Evolutionary conservation across 2,888 invertebrate genomes (phyloP).

Genomic region (Caenorhabditis zanzibari): DNA sequence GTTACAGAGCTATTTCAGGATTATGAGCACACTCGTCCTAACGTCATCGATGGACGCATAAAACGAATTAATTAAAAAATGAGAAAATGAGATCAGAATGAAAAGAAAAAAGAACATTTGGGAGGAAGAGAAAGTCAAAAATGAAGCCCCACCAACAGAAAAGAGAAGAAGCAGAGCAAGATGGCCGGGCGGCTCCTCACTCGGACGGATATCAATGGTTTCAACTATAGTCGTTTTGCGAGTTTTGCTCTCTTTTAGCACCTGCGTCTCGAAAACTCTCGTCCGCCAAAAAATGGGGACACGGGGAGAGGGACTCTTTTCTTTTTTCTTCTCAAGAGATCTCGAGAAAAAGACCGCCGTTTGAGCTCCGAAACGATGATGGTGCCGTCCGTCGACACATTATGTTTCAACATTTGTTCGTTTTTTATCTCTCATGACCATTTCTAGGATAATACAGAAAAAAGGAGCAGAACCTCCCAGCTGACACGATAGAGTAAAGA

Average conservation of each 20-base stretch:
- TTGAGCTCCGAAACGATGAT: constrained; percentile 27
- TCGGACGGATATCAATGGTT: constrained; percentile 64
- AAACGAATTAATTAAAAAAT: constrained; percentile 31
- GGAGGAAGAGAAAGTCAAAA: constrained; percentile 27
- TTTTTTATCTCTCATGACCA: constrained; percentile 15
- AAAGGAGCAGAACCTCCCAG: constrained; percentile 16
- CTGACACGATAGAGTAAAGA: constrained; percentile 11
- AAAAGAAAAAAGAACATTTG: constrained; percentile 22
- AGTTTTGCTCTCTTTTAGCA: constrained; percentile 62
- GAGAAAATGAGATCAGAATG: constrained; percentile 12
- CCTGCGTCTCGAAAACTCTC: constrained; percentile 58
- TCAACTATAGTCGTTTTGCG: constrained; percentile 65
- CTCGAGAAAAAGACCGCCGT: constrained; percentile 32
- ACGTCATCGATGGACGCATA: constrained; percentile 21
- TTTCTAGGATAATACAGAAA: neutral
- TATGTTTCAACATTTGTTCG: constrained; percentile 16
- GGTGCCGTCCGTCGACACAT: constrained; percentile 25
- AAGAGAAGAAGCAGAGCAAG: constrained; percentile 36
- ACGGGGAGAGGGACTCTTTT: constrained; percentile 25
- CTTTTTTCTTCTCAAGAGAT: constrained; percentile 19
- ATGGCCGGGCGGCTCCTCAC: constrained; percentile 61
- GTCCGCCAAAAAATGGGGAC: constrained; percentile 57
- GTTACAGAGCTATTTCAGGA: constrained; percentile 19
- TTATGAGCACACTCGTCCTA: constrained; percentile 13
- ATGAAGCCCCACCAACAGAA: constrained; percentile 42